Conservation (phyloP, 2,888 invertebrate species). For the Ophion costatus region DNA sequence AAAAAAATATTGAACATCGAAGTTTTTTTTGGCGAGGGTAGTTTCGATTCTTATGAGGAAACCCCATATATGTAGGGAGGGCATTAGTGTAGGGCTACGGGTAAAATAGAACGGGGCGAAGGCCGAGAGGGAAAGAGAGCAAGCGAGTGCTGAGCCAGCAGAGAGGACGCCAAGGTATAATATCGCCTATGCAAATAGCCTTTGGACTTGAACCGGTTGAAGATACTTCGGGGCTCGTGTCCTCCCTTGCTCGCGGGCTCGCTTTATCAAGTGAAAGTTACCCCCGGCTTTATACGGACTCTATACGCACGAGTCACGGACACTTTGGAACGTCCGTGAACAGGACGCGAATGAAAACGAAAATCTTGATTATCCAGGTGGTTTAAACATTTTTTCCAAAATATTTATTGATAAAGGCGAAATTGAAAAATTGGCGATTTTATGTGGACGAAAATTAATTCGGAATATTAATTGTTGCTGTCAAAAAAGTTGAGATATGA, state of each 20-base stretch:
- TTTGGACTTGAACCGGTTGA: conserved; percentile 83
- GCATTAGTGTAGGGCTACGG: conserved; percentile 28
- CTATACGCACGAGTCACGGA: not conserved
- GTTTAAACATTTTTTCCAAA: not conserved
- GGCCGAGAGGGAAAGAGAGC: conserved; percentile 61
- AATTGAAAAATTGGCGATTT: not conserved
- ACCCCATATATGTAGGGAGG: conserved; percentile 27
- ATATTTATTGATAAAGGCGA: not conserved
- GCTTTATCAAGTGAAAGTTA: conserved; percentile 48
- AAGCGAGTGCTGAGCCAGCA: conserved; percentile 47
- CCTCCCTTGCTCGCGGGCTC: conserved; percentile 36
- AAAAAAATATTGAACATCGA: not conserved
- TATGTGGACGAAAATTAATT: not conserved
- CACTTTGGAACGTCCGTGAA: not conserved
- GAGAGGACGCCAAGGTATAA: conserved; percentile 79
- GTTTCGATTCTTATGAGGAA: not conserved
- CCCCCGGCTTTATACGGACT: conserved; percentile 2
- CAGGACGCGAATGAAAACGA: not conserved
- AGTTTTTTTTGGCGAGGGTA: not conserved
- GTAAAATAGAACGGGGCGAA: conserved; percentile 62
- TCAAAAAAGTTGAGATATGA: too few relatives aligned
- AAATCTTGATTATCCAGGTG: not conserved
- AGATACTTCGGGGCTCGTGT: conserved; percentile 78
- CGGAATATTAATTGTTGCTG: too few relatives aligned
- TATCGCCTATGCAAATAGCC: conserved; percentile 84